Base-by-base conservation (phyloP, 2,888 invertebrate species). In the Heterodera filipjevi region DNA sequence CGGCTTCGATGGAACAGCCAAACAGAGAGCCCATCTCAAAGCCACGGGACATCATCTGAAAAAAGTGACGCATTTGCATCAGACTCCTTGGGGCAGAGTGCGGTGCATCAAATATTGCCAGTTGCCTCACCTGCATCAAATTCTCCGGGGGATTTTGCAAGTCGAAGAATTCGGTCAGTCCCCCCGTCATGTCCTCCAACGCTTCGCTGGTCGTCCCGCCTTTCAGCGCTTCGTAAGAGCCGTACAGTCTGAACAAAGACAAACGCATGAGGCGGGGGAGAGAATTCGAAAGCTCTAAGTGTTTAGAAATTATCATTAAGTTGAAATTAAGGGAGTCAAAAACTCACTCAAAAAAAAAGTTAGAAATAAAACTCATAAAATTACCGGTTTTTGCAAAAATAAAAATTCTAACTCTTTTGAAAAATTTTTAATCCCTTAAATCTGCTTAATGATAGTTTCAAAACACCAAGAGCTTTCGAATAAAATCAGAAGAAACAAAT, bases 171-270 rank as follows among this genome's bases (percentile, higher is more conserved):
- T 89, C 88, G 14, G 88, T 88, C 44, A 90, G 81, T 49, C 90
- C 89, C 27, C 90, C 91, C 0, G 98, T 99, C 90, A 99, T 98
- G 91, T 99, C 99, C 90, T 97, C 97, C 94, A 99, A 95, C 0
- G 98, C 99, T 90, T 99, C 99, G 89, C 95, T 95, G 0, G 98
- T 96, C 0, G 95, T 95, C 30, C 99, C 98, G 64, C 98, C 98
- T 90, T 95, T 96, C 0, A 99, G 92, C 0, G 97, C 95, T 90
- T 99, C 99, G 90, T 99, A 99, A 0, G 96, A 96, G 1, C 98
- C 98, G 90, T 95, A 95, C 77, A 99, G 78, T 76, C 83, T 86
- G 66, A n/a, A 78, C 73, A 27, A 10, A 59, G 27, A 30, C 6
- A 53, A 53, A 22, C 53, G 22, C 16, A 53, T 53, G 19, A 22